phyloP scores from a whole-genome alignment of 2,797 vertebrate species.

The Halcyon smyrnensis region DNA sequence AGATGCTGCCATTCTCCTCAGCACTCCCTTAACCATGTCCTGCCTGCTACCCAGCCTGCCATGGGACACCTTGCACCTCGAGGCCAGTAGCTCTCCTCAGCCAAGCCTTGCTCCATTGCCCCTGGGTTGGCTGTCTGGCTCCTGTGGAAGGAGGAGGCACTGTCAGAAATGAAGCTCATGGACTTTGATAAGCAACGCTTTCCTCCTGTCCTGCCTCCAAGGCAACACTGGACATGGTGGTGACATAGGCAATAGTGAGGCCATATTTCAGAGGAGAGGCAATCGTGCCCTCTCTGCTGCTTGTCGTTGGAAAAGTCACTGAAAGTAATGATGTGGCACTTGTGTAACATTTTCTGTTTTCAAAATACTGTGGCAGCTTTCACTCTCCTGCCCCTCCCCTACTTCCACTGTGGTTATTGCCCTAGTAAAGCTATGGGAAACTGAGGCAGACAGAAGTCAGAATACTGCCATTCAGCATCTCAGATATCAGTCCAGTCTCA shows the following conservation, averaged over 20 bases:
- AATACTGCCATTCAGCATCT: not conserved
- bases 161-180: rapidly evolving
- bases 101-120: rapidly evolving
- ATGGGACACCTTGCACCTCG: rapidly evolving
- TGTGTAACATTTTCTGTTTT: rapidly evolving
- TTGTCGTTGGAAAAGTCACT: not conserved
- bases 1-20: slow-evolving; percentile 33
- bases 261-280: rapidly evolving
- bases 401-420: not conserved
- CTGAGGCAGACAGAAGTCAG: not conserved
- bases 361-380: slow-evolving; percentile 29
- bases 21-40: slow-evolving; percentile 49
- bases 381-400: not conserved
- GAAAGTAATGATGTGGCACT: not conserved
- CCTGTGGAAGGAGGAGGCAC: not conserved
- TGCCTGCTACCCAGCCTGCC: not conserved
- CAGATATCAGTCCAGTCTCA: rapidly evolving
- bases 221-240: not conserved
- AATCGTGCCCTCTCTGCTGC: rapidly evolving
- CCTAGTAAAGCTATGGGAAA: slow-evolving; percentile 28
- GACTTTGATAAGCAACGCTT: not conserved
- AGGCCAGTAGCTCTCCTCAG: not conserved
- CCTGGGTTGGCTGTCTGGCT: not conserved
- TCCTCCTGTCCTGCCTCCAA: rapidly evolving
- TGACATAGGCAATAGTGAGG: rapidly evolving